Conservation (phyloP, 2,888 invertebrate species). For the Disparrhopalites patrizii region DNA sequence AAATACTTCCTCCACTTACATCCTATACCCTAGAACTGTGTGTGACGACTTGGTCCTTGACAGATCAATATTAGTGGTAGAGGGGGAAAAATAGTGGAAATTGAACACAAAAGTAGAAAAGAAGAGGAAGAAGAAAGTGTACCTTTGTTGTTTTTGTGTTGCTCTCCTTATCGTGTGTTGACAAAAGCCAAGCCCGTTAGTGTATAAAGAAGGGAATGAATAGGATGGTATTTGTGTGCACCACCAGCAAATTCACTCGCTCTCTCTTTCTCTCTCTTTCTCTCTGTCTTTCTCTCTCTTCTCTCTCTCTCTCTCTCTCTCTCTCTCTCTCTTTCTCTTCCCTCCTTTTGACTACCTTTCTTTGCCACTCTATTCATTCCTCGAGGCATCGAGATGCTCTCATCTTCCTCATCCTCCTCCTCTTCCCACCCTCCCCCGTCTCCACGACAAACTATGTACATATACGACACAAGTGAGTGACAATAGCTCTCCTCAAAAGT, state of each 20-base stretch:
- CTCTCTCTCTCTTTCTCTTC: neutral
- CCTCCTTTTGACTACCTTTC: neutral
- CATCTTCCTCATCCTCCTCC: no score
- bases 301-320: neutral
- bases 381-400: no score
- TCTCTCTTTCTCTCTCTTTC: no score
- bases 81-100: constrained; percentile 9
- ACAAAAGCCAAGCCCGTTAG: constrained; percentile 24
- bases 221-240: no score
- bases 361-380: no score
- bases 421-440: no score
- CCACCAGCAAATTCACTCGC: no score
- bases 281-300: no score
- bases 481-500: constrained; percentile 5
- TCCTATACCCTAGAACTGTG: no score
- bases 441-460: no score
- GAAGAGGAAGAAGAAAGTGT: constrained; percentile 36
- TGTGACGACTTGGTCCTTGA: constrained; percentile 7
- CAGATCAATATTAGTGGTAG: constrained; percentile 16
- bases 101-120: constrained; percentile 14
- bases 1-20: no score
- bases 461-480: neutral
- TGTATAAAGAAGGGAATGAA: neutral
- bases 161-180: constrained; percentile 26
- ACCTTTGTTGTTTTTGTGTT: constrained; percentile 44